phyloP scores from a whole-genome alignment of 2,888 invertebrate species.

The Dione vanillae region DNA sequence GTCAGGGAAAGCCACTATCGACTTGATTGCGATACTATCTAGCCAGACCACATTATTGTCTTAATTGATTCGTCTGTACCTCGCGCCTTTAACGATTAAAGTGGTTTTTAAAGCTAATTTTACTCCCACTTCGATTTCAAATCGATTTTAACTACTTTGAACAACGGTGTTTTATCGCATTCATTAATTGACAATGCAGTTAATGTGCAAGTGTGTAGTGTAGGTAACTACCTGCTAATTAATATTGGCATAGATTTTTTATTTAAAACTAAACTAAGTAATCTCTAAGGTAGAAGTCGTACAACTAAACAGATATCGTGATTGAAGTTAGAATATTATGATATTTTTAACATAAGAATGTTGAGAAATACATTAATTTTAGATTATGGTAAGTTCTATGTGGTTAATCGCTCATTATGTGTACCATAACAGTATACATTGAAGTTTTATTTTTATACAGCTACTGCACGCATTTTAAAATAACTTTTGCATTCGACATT shows the following conservation, averaged over 20 bases:
- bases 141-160: slow-evolving; percentile 26
- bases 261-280: neutral
- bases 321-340: slow-evolving; percentile 31
- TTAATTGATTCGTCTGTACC: slow-evolving; percentile 72
- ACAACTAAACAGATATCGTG: slow-evolving; percentile 33
- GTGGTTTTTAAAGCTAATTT: slow-evolving; percentile 51
- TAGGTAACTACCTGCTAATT: neutral
- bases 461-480: slow-evolving; percentile 28
- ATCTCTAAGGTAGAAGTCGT: slow-evolving; percentile 13
- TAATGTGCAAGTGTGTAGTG: slow-evolving; percentile 6
- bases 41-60: slow-evolving; percentile 62
- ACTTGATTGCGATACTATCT: slow-evolving; percentile 31
- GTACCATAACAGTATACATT: slow-evolving; percentile 26
- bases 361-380: slow-evolving; percentile 31
- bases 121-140: slow-evolving; percentile 44
- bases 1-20: slow-evolving; percentile 1
- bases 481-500: neutral
- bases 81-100: slow-evolving; percentile 46
- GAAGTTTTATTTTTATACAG: slow-evolving; percentile 23
- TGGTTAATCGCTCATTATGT: slow-evolving; percentile 36
- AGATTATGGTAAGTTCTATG: slow-evolving; percentile 18
- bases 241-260: neutral
- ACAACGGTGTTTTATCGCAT: slow-evolving; percentile 17
- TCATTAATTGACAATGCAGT: slow-evolving; percentile 16
- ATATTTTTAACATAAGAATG: slow-evolving; percentile 29